A percentile compares a stretch with the other conserved stretches of the same genome.
Conservation (phyloP, 1,140 invertebrate species). For the Amphibalanus amphitrite region DNA sequence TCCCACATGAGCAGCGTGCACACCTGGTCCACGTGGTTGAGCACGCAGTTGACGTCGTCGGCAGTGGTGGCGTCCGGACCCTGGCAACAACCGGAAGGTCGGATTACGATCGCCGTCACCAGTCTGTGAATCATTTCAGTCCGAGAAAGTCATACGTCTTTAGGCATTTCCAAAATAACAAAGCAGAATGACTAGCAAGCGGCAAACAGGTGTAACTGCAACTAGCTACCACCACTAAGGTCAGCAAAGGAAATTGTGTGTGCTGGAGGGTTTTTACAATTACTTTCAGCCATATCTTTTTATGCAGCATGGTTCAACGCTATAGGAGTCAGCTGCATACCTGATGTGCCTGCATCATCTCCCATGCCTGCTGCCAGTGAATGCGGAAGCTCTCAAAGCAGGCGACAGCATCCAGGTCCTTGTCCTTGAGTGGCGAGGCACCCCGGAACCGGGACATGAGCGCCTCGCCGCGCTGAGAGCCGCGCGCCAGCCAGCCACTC, state of each 20-base stretch:
- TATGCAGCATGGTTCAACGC: too few species aligned
- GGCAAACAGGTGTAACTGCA: too few species aligned
- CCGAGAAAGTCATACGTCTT: too few species aligned
- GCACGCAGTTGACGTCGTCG: constrained; percentile 73
- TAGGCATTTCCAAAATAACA: too few species aligned
- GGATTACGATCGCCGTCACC: too few species aligned
- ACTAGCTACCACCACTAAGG: too few species aligned
- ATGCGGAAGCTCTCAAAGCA: constrained; percentile 83
- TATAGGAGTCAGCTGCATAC: constrained; percentile 24
- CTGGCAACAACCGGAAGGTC: too few species aligned
- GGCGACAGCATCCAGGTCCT: constrained; percentile 46
- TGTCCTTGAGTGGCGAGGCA: constrained; percentile 27
- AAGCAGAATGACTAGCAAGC: too few species aligned
- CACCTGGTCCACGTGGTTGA: constrained; percentile 85
- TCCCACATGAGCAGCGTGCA: constrained; percentile 71
- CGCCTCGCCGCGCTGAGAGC: constrained; percentile 22
- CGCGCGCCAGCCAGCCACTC: constrained; percentile 26
- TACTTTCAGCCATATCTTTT: too few species aligned
- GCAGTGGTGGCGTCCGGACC: constrained; percentile 24
- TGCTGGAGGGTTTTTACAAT: too few species aligned
- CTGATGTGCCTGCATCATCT: constrained; percentile 55
- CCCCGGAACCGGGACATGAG: constrained; percentile 27
- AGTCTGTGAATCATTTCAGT: too few species aligned
- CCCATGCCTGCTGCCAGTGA: constrained; percentile 80
- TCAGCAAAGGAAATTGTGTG: too few species aligned